Evolutionary conservation across 1,140 invertebrate genomes (phyloP).

Genomic region (Caenorhabditis latens): DNA sequence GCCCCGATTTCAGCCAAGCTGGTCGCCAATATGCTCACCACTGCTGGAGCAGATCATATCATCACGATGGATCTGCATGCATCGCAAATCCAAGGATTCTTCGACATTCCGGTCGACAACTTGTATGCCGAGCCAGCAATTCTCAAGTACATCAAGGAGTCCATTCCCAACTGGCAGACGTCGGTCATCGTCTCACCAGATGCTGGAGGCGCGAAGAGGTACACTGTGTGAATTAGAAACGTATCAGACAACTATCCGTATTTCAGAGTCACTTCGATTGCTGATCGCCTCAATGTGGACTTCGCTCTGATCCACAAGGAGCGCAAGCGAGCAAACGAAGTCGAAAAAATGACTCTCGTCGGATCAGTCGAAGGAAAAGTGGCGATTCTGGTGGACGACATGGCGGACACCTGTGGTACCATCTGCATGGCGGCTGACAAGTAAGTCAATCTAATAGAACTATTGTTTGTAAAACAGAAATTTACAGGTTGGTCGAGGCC

Average conservation of each 20-base stretch:
- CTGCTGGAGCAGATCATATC: slow-evolving; percentile 97
- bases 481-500: slow-evolving; percentile 67
- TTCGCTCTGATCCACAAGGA: slow-evolving; percentile 99
- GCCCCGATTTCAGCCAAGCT: slow-evolving; percentile 98
- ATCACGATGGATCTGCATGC: slow-evolving; percentile 99
- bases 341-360: slow-evolving; percentile 97
- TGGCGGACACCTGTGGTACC: slow-evolving; percentile 99
- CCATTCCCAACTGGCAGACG: slow-evolving; percentile 87
- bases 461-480: background rate
- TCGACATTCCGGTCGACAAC: slow-evolving; percentile 99
- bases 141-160: slow-evolving; percentile 92
- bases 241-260: background rate
- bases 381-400: slow-evolving; percentile 97
- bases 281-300: slow-evolving; percentile 94
- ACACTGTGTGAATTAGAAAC: slow-evolving; percentile 46
- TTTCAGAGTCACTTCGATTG: slow-evolving; percentile 90
- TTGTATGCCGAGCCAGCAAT: slow-evolving; percentile 98
- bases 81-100: slow-evolving; percentile 98
- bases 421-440: slow-evolving; percentile 97
- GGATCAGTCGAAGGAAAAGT: slow-evolving; percentile 94
- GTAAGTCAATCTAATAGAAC: slow-evolving; percentile 42
- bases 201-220: slow-evolving; percentile 96
- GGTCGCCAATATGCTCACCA: slow-evolving; percentile 93
- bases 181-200: slow-evolving; percentile 98
- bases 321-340: slow-evolving; percentile 94